Evolutionary conservation across 2,888 invertebrate genomes (phyloP).

Genomic region (Clepsis dumicolana): DNA sequence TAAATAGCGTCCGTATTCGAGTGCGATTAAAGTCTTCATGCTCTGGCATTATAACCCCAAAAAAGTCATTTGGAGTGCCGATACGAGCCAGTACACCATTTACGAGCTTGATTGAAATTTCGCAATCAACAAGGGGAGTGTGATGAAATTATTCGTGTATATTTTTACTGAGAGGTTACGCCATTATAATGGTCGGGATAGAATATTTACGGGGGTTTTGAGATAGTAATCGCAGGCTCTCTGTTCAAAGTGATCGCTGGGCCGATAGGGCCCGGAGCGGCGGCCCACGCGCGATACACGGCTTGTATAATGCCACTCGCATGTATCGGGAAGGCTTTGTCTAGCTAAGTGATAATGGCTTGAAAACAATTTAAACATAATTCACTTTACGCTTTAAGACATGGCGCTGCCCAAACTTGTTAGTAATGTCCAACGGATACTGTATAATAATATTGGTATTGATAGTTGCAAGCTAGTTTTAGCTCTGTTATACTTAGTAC

Average conservation of each 20-base stretch:
- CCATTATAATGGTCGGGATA: slow-evolving; percentile 78
- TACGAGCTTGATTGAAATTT: slow-evolving; percentile 85
- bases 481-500: neutral
- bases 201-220: slow-evolving; percentile 83
- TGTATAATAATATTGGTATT: slow-evolving; percentile 19
- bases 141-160: slow-evolving; percentile 84
- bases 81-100: slow-evolving; percentile 82
- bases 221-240: slow-evolving; percentile 82
- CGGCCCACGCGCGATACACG: slow-evolving; percentile 71
- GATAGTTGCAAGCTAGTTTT: neutral
- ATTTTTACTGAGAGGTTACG: slow-evolving; percentile 79
- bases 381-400: slow-evolving; percentile 36
- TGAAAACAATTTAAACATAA: slow-evolving; percentile 42
- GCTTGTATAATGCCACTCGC: slow-evolving; percentile 54
- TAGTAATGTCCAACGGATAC: slow-evolving; percentile 14
- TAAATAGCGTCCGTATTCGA: slow-evolving; percentile 57
- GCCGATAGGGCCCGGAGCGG: slow-evolving; percentile 75
- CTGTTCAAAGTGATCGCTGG: slow-evolving; percentile 84
- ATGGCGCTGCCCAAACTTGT: slow-evolving; percentile 22
- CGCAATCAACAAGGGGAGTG: slow-evolving; percentile 83
- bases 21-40: slow-evolving; percentile 49
- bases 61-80: slow-evolving; percentile 82
- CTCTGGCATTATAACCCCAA: slow-evolving; percentile 70
- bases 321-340: slow-evolving; percentile 51
- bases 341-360: slow-evolving; percentile 43